Evolutionary conservation across 2,113 vertebrate species (phyloP).

Genomic region (Elephas maximus): DNA sequence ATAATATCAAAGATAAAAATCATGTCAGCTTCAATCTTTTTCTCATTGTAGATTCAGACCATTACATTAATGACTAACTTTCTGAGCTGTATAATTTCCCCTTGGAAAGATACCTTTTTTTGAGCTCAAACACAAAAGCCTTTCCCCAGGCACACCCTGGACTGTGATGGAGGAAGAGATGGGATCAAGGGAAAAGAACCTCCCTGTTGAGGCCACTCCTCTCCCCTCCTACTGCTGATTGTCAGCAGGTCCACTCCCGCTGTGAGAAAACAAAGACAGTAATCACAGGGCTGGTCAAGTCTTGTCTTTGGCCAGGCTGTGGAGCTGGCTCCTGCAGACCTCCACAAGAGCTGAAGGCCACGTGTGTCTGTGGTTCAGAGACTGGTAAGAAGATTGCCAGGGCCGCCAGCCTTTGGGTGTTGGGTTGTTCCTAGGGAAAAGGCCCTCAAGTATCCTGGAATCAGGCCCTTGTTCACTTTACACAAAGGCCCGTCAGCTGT

Average conservation of each 20-base stretch:
- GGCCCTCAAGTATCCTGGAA: background rate
- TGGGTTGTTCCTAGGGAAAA: background rate
- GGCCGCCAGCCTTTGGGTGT: background rate
- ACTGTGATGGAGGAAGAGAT: background rate
- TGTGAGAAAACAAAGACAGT: conserved; percentile 49
- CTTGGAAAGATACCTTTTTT: conserved; percentile 71
- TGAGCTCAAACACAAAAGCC: conserved; percentile 18
- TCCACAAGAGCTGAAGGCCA: background rate
- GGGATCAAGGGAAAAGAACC: background rate
- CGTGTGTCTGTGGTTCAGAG: background rate
- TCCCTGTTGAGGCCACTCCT: background rate
- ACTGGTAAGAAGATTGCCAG: background rate
- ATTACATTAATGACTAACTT: conserved; percentile 84
- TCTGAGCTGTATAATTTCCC: conserved; percentile 77
- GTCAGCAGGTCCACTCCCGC: background rate
- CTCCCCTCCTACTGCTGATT: background rate
- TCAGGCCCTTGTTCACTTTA: background rate
- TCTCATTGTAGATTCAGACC: conserved; percentile 84
- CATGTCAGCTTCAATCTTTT: conserved; percentile 83
- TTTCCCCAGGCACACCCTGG: conserved; percentile 35
- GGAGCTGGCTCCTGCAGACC: background rate
- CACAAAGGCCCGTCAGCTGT: background rate
- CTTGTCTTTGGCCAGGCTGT: background rate
- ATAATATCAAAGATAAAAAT: conserved; percentile 85
- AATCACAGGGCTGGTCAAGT: background rate